Conservation (phyloP, 2,113 vertebrate genomes). For the Thermophis baileyi region DNA sequence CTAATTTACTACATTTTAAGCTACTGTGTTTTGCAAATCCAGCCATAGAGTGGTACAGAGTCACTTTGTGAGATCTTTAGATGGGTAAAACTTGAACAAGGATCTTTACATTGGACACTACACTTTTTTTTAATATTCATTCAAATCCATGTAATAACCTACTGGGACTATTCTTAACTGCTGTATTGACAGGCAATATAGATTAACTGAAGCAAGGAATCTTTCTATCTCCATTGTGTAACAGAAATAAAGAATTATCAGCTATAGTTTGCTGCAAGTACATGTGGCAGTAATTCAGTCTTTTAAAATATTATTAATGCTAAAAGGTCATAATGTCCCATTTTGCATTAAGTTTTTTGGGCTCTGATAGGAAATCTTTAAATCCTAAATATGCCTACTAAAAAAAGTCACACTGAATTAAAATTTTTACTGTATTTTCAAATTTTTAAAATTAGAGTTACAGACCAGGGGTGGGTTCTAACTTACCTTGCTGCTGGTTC, state of each 20-base stretch:
- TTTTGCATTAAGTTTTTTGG: background rate
- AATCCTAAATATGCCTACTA: background rate
- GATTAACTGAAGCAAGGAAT: background rate
- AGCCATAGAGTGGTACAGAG: background rate
- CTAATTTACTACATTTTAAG: background rate
- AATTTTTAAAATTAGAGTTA: background rate
- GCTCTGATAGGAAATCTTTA: background rate
- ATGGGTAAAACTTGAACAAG: background rate
- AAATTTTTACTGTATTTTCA: background rate
- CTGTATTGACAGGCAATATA: conserved; percentile 68
- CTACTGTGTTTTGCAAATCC: background rate
- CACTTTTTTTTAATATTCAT: conserved; percentile 50
- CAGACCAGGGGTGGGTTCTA: too few relatives aligned
- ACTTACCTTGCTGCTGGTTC: too few relatives aligned
- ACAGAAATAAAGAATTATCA: background rate
- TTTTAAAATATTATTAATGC: background rate
- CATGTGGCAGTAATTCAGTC: background rate
- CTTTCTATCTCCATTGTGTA: background rate
- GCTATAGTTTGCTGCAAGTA: background rate
- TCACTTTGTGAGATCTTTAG: background rate
- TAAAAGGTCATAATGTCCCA: background rate
- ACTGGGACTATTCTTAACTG: conserved; percentile 63
- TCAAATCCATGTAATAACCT: conserved; percentile 54
- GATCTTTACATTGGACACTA: conserved; percentile 17
- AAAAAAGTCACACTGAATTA: background rate